A percentile compares a stretch with the other conserved stretches of the same genome.
phyloP scores from a whole-genome alignment of 2,113 vertebrate genomes.

The Mirza zaza region DNA sequence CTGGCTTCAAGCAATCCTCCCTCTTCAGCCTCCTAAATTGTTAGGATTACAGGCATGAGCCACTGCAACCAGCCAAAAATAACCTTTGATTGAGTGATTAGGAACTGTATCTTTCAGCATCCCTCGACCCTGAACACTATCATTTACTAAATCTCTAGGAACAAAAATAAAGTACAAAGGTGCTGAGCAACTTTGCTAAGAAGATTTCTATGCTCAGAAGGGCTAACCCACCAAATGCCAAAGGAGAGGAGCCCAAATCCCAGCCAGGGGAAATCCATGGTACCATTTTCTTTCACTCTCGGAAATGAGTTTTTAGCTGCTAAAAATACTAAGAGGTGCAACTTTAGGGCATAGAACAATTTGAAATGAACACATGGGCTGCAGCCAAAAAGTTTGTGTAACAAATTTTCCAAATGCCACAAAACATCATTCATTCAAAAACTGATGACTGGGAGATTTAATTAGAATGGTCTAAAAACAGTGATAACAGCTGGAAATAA shows the following conservation, averaged over 20 bases:
- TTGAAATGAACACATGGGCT: conserved; percentile 60
- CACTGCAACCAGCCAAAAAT: too few relatives aligned
- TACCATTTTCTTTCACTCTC: neutral
- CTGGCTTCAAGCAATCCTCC: too few relatives aligned
- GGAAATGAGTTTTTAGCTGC: neutral
- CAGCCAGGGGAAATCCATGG: neutral
- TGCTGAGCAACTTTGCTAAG: neutral
- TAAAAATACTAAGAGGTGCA: neutral
- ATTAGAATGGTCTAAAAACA: conserved; percentile 63
- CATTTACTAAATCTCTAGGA: too few relatives aligned
- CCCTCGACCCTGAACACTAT: neutral
- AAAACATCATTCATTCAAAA: conserved; percentile 73
- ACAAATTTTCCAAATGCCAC: conserved; percentile 71
- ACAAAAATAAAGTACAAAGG: neutral
- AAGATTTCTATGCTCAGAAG: neutral
- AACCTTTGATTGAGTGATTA: neutral
- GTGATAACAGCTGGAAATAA: conserved; percentile 67
- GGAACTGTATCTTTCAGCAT: neutral
- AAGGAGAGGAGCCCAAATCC: neutral
- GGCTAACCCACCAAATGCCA: neutral
- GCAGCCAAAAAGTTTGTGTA: conserved; percentile 63
- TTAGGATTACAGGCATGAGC: too few relatives aligned
- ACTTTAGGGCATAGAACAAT: neutral
- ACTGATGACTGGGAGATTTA: conserved; percentile 68
- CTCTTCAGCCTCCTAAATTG: too few relatives aligned